Evolutionary conservation across 2,113 vertebrate genomes (phyloP).

Genomic region (Oryzias woworae): DNA sequence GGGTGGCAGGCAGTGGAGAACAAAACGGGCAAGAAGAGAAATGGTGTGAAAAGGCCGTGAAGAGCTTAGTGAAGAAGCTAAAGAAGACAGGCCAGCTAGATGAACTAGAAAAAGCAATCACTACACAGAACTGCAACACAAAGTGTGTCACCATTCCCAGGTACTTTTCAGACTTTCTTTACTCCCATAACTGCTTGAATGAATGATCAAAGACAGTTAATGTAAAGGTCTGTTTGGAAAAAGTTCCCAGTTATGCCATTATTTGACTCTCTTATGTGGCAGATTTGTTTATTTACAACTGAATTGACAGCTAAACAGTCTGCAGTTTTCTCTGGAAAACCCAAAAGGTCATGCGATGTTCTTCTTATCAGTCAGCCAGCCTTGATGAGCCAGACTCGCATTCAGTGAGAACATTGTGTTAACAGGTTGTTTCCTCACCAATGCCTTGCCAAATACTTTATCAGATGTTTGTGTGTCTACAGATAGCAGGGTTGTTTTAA

Average conservation of each 20-base stretch:
- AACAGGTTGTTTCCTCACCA: constrained; percentile 38
- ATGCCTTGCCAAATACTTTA: constrained; percentile 30
- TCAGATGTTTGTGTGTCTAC: constrained; percentile 60
- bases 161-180: constrained; percentile 68
- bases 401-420: constrained; percentile 56
- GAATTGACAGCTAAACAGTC: neutral
- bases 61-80: constrained; percentile 97
- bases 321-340: constrained; percentile 3
- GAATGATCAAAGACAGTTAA: no score
- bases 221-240: no score
- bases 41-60: constrained; percentile 98
- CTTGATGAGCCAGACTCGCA: constrained; percentile 58
- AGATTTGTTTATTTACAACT: constrained; percentile 21
- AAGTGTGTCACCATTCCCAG: constrained; percentile 99
- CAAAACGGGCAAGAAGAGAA: constrained; percentile 98
- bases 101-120: constrained; percentile 98
- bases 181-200: no score
- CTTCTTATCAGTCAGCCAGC: constrained; percentile 60
- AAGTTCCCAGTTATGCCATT: no score
- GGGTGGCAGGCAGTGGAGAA: constrained; percentile 84
- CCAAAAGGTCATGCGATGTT: constrained; percentile 18
- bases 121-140: constrained; percentile 96
- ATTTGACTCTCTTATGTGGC: no score
- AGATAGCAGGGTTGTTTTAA: constrained; percentile 41
- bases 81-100: constrained; percentile 98